These are phyloP conservation scores for Lepidostoma basale DNA, from an alignment of 1,140 invertebrate species.

Conservation along the genomic window DNA sequence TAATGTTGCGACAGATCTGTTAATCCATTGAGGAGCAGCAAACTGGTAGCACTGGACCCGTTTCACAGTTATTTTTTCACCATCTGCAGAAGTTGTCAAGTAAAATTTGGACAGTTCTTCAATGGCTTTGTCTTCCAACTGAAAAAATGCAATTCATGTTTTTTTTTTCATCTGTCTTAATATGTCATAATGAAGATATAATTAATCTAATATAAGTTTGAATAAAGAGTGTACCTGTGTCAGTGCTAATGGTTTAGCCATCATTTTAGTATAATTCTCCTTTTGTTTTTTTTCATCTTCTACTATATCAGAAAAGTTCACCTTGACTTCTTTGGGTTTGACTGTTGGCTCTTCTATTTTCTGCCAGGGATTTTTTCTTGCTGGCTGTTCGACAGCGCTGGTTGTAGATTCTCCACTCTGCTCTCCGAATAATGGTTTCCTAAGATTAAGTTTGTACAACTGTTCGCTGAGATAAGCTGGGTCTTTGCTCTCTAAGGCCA, in stretches of 20 bases:
- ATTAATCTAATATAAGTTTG: neutral
- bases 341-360: constrained; percentile 51
- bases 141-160: constrained; percentile 43
- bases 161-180: neutral
- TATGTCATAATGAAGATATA: neutral
- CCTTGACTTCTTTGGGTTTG: constrained; percentile 50
- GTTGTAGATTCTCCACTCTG: constrained; percentile 49
- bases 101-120: constrained; percentile 72
- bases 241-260: constrained; percentile 66
- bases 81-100: constrained; percentile 62
- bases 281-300: constrained; percentile 66
- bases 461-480: constrained; percentile 41
- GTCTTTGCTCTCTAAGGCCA: constrained; percentile 53
- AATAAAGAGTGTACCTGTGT: constrained; percentile 58
- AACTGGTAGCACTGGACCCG: constrained; percentile 58
- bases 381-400: constrained; percentile 49
- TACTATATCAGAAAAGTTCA: constrained; percentile 63
- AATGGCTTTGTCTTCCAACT: constrained; percentile 78
- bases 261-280: constrained; percentile 65
- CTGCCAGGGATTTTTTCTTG: constrained; percentile 51
- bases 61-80: constrained; percentile 69
- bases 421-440: constrained; percentile 24
- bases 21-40: constrained; percentile 68
- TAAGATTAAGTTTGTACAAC: constrained; percentile 51
- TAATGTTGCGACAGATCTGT: constrained; percentile 49